phyloP scores from a whole-genome alignment of 2,888 invertebrate genomes.

The Eristalis pertinax region DNA sequence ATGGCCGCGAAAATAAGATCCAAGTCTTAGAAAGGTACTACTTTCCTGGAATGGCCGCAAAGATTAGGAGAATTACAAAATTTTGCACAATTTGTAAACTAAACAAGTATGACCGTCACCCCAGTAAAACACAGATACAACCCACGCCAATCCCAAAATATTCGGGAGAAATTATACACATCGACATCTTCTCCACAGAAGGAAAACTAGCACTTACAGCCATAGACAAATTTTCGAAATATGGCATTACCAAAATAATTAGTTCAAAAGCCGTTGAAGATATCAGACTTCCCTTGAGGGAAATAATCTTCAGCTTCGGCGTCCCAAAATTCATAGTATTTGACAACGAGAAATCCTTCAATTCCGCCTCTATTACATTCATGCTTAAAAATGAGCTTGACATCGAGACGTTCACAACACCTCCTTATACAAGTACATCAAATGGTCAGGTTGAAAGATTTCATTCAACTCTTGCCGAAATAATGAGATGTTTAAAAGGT shows the following conservation, averaged over 20 bases:
- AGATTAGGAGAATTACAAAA: conserved; percentile 22
- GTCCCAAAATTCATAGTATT: conserved; percentile 1
- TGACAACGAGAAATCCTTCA: neutral
- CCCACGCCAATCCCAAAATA: too few species aligned
- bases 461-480: neutral
- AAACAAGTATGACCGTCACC: conserved; percentile 30
- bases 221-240: too few species aligned
- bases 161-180: too few species aligned
- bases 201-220: too few species aligned
- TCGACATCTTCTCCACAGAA: too few species aligned
- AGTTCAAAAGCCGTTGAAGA: conserved; percentile 3
- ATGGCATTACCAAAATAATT: neutral
- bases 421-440: neutral
- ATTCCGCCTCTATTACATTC: neutral
- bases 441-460: conserved; percentile 2
- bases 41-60: too few species aligned
- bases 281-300: neutral
- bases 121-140: conserved; percentile 1
- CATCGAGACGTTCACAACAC: neutral
- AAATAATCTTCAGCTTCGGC: conserved; percentile 4
- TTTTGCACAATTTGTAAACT: conserved; percentile 45
- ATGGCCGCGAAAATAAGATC: conserved; percentile 18
- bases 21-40: conserved; percentile 38
- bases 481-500: neutral
- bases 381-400: neutral